phyloP scores from a whole-genome alignment of 1,140 invertebrate genomes.

The Artemia franciscana region DNA sequence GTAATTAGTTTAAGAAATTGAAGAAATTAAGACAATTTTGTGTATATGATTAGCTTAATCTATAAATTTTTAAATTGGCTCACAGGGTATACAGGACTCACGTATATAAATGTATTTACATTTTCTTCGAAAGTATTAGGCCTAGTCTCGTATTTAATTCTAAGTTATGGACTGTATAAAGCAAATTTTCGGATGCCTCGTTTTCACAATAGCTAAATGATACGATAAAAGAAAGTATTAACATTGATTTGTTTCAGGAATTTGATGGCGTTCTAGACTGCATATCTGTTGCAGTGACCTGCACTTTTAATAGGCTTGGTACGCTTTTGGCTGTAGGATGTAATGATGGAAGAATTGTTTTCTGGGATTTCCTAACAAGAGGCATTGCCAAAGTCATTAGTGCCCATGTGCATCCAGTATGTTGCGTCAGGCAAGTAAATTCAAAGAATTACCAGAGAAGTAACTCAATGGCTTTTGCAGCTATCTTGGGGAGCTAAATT shows the following conservation, averaged over 20 bases:
- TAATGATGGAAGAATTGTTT: conserved; percentile 91
- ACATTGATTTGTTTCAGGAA: too few species aligned
- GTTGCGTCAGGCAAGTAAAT: conserved; percentile 53
- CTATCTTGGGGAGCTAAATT: too few species aligned
- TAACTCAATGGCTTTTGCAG: too few species aligned
- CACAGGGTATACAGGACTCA: too few species aligned
- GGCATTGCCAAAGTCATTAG: conserved; percentile 91
- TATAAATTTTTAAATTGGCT: too few species aligned
- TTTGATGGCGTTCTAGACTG: conserved; percentile 37
- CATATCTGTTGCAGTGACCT: conserved; percentile 78
- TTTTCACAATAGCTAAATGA: conserved; percentile 33
- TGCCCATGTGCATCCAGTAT: conserved; percentile 95
- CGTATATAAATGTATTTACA: too few species aligned
- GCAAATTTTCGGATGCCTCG: not conserved
- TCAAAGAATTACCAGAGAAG: too few species aligned
- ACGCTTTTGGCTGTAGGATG: conserved; percentile 89
- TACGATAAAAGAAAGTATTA: conserved; percentile 54
- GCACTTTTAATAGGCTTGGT: conserved; percentile 87
- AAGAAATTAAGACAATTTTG: too few species aligned
- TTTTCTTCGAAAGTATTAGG: conserved; percentile 4
- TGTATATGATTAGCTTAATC: too few species aligned
- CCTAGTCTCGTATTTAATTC: not conserved
- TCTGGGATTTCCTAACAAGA: conserved; percentile 94
- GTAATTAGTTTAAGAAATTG: too few species aligned
- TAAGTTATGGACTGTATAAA: not conserved